These are phyloP conservation scores for Pogoniulus pusillus DNA, from an alignment of 2,797 vertebrate genomes.

Conservation along the genomic window DNA sequence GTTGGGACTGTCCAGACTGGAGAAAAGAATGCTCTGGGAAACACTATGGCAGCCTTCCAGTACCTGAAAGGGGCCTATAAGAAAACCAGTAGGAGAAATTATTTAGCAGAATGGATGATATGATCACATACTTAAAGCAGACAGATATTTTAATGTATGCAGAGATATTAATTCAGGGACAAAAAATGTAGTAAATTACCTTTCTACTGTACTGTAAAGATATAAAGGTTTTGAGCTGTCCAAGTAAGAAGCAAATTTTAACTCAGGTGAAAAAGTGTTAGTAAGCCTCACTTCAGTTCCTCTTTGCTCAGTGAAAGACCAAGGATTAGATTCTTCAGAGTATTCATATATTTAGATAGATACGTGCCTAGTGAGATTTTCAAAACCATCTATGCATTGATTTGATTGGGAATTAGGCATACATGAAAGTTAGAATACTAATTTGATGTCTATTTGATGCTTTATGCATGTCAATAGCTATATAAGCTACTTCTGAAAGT, in stretches of 20 bases:
- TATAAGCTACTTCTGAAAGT: conserved; percentile 44
- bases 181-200: background rate
- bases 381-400: conserved; percentile 36
- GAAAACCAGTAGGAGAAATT: background rate
- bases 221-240: background rate
- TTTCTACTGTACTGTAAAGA: background rate
- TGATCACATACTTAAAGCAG: background rate
- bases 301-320: background rate
- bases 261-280: background rate
- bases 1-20: too few relatives aligned
- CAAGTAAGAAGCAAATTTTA: background rate
- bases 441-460: conserved; percentile 48
- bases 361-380: conserved; percentile 26
- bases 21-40: too few relatives aligned
- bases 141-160: background rate
- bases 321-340: background rate
- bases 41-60: too few relatives aligned
- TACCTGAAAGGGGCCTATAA: too few relatives aligned
- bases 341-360: conserved; percentile 20
- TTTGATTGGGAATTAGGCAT: conserved; percentile 48
- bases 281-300: background rate
- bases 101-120: background rate
- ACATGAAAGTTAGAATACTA: conserved; percentile 52
- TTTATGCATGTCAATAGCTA: conserved; percentile 46
- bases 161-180: background rate